Percentiles rank a stretch among this genome's conserved stretches.
These are phyloP conservation scores for Gymnocephalus cernua DNA, from an alignment of 2,113 vertebrate genomes.

Conservation along the genomic window DNA sequence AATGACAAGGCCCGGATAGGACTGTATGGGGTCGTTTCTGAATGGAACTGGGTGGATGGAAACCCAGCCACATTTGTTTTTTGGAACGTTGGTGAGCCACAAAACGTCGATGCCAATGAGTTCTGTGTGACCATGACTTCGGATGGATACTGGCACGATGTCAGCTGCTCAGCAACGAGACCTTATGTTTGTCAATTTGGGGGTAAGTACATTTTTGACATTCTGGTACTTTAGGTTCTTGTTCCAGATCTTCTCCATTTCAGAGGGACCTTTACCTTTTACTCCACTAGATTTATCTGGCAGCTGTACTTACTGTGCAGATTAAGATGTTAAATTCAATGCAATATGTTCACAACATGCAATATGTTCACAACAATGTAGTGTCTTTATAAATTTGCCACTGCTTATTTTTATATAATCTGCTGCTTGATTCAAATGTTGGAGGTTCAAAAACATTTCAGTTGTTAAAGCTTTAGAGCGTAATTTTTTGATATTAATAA, in stretches of 20 bases:
- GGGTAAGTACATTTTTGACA: too few relatives aligned
- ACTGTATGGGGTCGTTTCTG: rapidly evolving
- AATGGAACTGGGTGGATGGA: not conserved
- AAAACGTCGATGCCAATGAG: rapidly evolving
- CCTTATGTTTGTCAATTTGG: not conserved
- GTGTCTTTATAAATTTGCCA: not conserved
- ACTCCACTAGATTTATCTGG: not conserved
- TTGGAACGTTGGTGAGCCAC: rapidly evolving
- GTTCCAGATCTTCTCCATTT: not conserved
- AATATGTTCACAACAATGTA: not conserved
- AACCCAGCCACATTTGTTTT: not conserved
- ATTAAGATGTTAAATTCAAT: not conserved
- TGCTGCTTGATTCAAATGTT: too few relatives aligned
- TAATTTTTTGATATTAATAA: too few relatives aligned
- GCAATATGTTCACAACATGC: not conserved
- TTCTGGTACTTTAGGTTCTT: not conserved
- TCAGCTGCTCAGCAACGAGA: rapidly evolving
- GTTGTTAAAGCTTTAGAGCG: too few relatives aligned
- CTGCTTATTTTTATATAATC: too few relatives aligned
- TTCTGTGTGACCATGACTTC: rapidly evolving
- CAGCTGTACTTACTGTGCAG: not conserved
- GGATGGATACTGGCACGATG: rapidly evolving
- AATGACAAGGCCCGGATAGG: constrained; percentile 42
- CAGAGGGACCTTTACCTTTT: not conserved
- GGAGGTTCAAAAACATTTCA: too few relatives aligned